Conservation (phyloP, 2,113 vertebrate species). For the Arenaria interpres region DNA sequence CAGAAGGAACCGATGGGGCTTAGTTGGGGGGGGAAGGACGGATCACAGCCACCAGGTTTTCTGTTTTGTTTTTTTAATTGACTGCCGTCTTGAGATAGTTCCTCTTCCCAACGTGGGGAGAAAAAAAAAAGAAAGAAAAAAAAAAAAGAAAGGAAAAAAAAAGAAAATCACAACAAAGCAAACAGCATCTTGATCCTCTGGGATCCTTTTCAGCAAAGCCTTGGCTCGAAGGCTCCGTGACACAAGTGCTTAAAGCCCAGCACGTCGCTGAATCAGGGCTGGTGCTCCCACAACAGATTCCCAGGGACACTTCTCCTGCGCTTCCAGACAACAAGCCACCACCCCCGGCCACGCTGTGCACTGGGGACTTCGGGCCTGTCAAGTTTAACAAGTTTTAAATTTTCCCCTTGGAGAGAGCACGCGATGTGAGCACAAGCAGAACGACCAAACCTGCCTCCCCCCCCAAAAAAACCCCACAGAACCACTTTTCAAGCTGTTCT, state of each 20-base stretch:
- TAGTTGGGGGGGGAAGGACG: not conserved
- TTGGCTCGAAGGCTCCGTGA: not conserved
- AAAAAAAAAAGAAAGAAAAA: not conserved
- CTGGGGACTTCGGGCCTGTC: not conserved
- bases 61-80: constrained; percentile 8
- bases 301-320: not conserved
- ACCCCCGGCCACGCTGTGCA: accelerated
- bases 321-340: not conserved
- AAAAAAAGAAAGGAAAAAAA: not conserved
- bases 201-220: not conserved
- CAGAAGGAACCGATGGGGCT: not conserved
- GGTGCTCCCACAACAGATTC: not conserved
- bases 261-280: accelerated
- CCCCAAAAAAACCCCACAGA: not conserved
- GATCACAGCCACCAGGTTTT: constrained; percentile 11
- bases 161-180: not conserved
- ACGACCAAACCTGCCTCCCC: not conserved
- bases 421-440: not conserved
- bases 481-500: not conserved
- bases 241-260: not conserved
- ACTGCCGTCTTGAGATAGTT: constrained; percentile 3
- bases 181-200: not conserved
- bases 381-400: not conserved
- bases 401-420: not conserved
- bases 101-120: not conserved